phyloP scores from a whole-genome alignment of 2,888 invertebrate species.

The Operophtera brumata region DNA sequence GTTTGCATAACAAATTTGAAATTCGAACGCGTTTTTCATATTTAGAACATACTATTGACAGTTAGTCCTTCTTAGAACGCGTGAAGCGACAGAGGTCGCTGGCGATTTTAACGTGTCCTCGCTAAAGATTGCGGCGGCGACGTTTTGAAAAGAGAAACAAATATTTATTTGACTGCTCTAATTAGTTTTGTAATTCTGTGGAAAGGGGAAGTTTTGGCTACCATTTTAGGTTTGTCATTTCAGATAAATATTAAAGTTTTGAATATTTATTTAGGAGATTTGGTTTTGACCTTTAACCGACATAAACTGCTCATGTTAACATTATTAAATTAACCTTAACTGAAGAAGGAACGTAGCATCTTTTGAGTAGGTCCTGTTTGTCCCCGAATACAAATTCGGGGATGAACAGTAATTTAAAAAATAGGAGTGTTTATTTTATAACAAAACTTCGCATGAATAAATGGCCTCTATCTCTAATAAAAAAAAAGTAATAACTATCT shows the following conservation, averaged over 20 bases:
- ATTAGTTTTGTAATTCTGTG: constrained; percentile 64
- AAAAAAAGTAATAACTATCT: no score
- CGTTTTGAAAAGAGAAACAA: constrained; percentile 46
- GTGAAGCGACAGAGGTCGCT: constrained; percentile 40
- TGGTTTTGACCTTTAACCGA: not conserved
- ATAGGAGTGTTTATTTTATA: no score
- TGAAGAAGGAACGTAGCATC: no score
- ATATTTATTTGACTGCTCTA: constrained; percentile 58
- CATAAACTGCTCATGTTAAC: not conserved
- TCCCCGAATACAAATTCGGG: no score
- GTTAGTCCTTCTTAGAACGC: constrained; percentile 65
- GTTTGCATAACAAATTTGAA: constrained; percentile 53
- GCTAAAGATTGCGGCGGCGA: constrained; percentile 51
- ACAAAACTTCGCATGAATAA: no score
- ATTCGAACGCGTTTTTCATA: constrained; percentile 47
- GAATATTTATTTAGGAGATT: not conserved
- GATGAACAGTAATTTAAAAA: no score
- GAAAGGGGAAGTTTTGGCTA: constrained; percentile 53
- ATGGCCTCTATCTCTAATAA: no score
- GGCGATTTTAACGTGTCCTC: constrained; percentile 57
- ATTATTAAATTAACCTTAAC: no score
- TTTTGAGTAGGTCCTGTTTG: no score
- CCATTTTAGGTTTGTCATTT: constrained; percentile 30
- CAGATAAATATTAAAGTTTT: constrained; percentile 14
- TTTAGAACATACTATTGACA: constrained; percentile 58